These are phyloP conservation scores for Erethizon dorsatum DNA, from an alignment of 2,797 vertebrate species.

Conservation along the genomic window DNA sequence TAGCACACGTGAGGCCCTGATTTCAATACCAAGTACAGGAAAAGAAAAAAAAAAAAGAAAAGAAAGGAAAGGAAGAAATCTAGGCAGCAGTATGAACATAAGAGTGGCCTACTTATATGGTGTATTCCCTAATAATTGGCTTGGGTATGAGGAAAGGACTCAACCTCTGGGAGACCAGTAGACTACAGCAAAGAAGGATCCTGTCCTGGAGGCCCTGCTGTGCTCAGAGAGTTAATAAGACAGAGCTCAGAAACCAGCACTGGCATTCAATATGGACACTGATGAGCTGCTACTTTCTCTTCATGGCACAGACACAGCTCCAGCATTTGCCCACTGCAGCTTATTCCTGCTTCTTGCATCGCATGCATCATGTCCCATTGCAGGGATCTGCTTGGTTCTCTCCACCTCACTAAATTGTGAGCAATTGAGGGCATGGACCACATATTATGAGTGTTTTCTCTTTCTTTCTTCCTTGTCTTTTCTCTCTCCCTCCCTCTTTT, in stretches of 20 bases:
- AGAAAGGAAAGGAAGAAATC: background rate
- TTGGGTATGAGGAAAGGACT: background rate
- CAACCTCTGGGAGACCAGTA: background rate
- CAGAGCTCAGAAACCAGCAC: background rate
- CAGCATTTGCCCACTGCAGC: background rate
- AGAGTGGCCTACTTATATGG: background rate
- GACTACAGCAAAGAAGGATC: background rate
- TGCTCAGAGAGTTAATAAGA: background rate
- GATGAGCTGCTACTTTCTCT: background rate
- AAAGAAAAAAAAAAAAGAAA: background rate
- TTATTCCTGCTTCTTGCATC: background rate
- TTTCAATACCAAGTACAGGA: background rate
- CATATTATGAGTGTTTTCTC: background rate
- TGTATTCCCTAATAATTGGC: background rate
- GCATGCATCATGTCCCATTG: fast-evolving
- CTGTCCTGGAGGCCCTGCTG: fast-evolving
- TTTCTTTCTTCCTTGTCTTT: background rate
- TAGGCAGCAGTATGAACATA: background rate
- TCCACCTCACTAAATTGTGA: background rate
- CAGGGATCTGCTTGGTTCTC: background rate
- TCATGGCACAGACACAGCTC: background rate
- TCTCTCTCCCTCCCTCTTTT: background rate
- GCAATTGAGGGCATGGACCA: background rate
- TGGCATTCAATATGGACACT: background rate
- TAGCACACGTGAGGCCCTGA: background rate